A percentile compares a stretch with the other conserved stretches of the same genome.
These are phyloP conservation scores for Colletes latitarsis DNA, from an alignment of 1,140 invertebrate genomes.

Conservation along the genomic window DNA sequence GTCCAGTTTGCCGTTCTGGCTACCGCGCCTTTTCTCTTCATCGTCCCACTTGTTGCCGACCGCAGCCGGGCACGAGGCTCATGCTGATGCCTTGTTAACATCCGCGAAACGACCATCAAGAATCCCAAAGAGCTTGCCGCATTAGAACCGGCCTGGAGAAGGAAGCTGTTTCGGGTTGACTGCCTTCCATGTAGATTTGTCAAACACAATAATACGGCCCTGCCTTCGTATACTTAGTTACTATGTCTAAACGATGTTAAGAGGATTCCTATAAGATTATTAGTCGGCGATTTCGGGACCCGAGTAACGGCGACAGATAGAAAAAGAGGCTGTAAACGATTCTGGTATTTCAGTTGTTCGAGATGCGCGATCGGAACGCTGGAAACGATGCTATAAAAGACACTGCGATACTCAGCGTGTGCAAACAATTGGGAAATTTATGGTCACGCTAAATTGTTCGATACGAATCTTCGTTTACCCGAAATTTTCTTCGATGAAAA, in stretches of 20 bases:
- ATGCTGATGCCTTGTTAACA: conserved; percentile 80
- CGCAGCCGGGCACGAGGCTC: conserved; percentile 76
- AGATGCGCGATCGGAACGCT: background rate
- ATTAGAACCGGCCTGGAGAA: conserved; percentile 57
- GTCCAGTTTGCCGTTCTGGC: conserved; percentile 43
- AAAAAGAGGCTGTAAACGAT: conserved; percentile 29
- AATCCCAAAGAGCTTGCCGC: conserved; percentile 78
- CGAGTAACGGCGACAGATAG: conserved; percentile 34
- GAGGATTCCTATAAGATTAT: conserved; percentile 34
- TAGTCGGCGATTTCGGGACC: conserved; percentile 22
- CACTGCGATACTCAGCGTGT: no score
- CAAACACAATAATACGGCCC: conserved; percentile 31
- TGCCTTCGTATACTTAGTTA: conserved; percentile 7
- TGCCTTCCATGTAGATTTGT: conserved; percentile 41
- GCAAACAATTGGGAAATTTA: background rate
- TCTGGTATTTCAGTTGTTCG: background rate
- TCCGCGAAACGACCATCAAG: conserved; percentile 78
- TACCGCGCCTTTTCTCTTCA: conserved; percentile 62
- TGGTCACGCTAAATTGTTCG: background rate
- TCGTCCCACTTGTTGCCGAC: conserved; percentile 65
- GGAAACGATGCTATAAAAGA: background rate
- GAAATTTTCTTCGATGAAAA: no score
- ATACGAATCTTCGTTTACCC: no score
- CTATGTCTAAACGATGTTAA: conserved; percentile 27
- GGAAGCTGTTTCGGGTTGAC: conserved; percentile 44